These are phyloP conservation scores for Salvelinus fontinalis DNA, from an alignment of 2,113 vertebrate species.

Conservation along the genomic window DNA sequence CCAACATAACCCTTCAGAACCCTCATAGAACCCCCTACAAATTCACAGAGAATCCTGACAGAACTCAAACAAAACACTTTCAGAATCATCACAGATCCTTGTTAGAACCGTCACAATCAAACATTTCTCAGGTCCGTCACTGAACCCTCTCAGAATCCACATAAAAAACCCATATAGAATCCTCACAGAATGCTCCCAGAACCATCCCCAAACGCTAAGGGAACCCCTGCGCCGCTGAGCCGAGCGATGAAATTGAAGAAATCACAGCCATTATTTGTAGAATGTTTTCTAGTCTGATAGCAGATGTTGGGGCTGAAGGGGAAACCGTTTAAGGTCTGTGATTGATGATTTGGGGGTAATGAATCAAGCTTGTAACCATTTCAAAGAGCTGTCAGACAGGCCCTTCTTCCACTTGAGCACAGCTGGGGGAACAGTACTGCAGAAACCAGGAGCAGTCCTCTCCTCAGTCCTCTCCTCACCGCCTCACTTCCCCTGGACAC, in stretches of 20 bases:
- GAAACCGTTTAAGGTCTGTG: conserved; percentile 77
- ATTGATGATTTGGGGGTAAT: conserved; percentile 79
- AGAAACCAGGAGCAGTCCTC: conserved; percentile 63
- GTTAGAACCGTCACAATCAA: too few species aligned
- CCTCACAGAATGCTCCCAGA: conserved; percentile 16
- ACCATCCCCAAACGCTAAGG: not conserved
- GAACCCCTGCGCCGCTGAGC: conserved; percentile 38
- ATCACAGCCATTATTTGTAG: conserved; percentile 70
- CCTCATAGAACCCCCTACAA: conserved; percentile 10
- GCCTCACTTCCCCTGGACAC: conserved; percentile 42
- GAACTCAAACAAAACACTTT: conserved; percentile 24
- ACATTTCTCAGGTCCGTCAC: not conserved
- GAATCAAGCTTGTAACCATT: conserved; percentile 75
- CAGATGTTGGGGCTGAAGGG: conserved; percentile 89
- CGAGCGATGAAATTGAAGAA: conserved; percentile 64
- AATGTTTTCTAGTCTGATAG: conserved; percentile 71
- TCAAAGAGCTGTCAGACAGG: conserved; percentile 69
- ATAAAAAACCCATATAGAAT: conserved; percentile 3
- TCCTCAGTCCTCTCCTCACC: conserved; percentile 33
- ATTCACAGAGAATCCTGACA: not conserved
- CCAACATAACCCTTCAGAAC: not conserved
- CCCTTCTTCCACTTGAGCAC: conserved; percentile 62
- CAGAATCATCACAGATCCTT: conserved; percentile 11
- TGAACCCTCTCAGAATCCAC: conserved; percentile 14
- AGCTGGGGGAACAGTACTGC: conserved; percentile 59